phyloP scores from a whole-genome alignment of 2,888 invertebrate genomes.

The Odontothrips loti region DNA sequence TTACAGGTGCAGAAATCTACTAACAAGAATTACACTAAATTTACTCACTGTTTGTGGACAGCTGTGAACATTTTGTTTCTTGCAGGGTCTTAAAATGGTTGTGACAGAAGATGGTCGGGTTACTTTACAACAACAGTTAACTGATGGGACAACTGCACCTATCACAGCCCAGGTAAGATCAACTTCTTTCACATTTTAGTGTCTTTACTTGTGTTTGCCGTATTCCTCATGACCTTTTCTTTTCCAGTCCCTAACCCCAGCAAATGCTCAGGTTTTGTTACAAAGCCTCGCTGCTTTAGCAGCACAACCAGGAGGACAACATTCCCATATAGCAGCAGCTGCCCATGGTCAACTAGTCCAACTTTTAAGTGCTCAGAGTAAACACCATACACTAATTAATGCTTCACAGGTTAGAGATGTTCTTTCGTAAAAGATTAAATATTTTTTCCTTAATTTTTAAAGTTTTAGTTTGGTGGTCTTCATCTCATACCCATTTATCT shows the following conservation, averaged over 20 bases:
- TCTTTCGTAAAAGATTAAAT: background rate
- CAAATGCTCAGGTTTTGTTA: slow-evolving; percentile 15
- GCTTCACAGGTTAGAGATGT: background rate
- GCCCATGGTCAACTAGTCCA: slow-evolving; percentile 42
- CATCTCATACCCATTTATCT: background rate
- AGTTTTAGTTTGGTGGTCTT: background rate
- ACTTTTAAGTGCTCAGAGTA: slow-evolving; percentile 75
- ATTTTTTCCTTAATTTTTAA: background rate
- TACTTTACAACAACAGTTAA: background rate
- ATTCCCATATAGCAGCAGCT: slow-evolving; percentile 39
- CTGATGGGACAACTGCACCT: background rate
- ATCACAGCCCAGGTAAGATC: background rate
- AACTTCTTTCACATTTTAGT: background rate
- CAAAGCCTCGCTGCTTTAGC: background rate
- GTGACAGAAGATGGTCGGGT: background rate
- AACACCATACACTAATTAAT: slow-evolving; percentile 58
- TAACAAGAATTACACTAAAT: background rate
- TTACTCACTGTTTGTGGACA: background rate
- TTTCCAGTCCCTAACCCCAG: slow-evolving; percentile 36
- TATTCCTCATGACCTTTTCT: background rate
- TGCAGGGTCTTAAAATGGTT: slow-evolving; percentile 12
- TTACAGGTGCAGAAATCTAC: background rate
- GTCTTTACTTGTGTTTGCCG: background rate
- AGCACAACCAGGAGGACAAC: slow-evolving; percentile 20
- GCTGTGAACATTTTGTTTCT: background rate